phyloP scores from a whole-genome alignment of 2,888 invertebrate genomes.

The Oscheius onirici region DNA sequence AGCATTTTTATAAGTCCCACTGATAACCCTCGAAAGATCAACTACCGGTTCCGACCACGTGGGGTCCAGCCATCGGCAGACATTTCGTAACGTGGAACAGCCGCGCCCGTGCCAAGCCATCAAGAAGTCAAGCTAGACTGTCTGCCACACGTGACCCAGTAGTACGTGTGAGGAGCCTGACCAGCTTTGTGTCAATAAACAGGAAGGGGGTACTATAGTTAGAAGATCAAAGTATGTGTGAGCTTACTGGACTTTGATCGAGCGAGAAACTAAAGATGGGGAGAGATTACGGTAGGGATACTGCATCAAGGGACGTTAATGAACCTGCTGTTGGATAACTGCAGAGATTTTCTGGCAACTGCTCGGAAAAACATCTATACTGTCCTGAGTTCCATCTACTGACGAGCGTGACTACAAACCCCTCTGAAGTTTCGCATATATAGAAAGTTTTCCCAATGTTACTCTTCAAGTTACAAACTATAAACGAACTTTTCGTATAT shows the following conservation, averaged over 20 bases:
- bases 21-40: not conserved
- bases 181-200: not conserved
- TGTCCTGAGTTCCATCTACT: too few relatives aligned
- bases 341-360: too few relatives aligned
- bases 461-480: too few relatives aligned
- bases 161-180: too few relatives aligned
- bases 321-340: too few relatives aligned
- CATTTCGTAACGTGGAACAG: not conserved
- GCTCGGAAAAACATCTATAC: too few relatives aligned
- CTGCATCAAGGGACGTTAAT: not conserved
- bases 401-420: too few relatives aligned
- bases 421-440: too few relatives aligned
- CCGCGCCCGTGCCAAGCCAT: not conserved
- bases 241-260: not conserved
- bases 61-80: not conserved
- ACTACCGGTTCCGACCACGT: slow-evolving; percentile 2
- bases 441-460: too few relatives aligned
- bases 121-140: not conserved
- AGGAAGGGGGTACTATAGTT: not conserved
- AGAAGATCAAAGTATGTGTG: not conserved
- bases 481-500: too few relatives aligned
- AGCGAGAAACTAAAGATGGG: not conserved
- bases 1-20: not conserved
- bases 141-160: not conserved
- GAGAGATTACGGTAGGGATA: not conserved